Evolutionary conservation across 2,113 vertebrate genomes (phyloP), one percentile per base, ranked within the genome.

Genomic region (Sula dactylatra): DNA sequence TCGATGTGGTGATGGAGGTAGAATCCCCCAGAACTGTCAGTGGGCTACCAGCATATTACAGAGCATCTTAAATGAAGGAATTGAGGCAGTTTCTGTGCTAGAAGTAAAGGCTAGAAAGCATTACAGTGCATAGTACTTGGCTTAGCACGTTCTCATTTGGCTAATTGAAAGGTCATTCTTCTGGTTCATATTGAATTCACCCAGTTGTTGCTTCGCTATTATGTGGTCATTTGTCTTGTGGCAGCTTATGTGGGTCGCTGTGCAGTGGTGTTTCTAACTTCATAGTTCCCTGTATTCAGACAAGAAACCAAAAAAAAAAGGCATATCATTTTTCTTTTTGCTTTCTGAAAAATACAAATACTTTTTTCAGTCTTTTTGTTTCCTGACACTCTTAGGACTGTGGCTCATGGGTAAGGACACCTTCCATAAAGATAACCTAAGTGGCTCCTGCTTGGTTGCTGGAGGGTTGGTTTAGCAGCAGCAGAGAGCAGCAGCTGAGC

Each of bases 1-100:
- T 9, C 1, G 0, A 25, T 13, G 16, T 4, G 1, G 54, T 34
- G 56, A 15, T 24, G 44, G 13, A 72, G 42, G 19, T 55, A 26
- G 44, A 62, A 81, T 19, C 29, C 50, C 38, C 6, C 7, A 16
- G 36, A 18, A 82, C 34, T 1, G 19, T 25, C 34, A 11, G 25
- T 22, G n/a, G 17, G 21, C 55, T 36, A 15, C 44, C 17, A 40
- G 5, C 22, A 29, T 27, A 1, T 44, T 25, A 44, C 69, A 29
- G 44, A 13, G 15, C 31, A 29, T 15, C 32, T 16, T 24, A 58
- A 44, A 27, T 20, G 10, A 44, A 45, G 32, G 38, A 29, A n/a
- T 42, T 34, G 22, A 36, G 14, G 10, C n/a, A n/a, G 32, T 38
- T 19, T 61, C 22, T 34, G 9, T 4, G 1, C n/a, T n/a, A 26